These are phyloP conservation scores for Aptenodytes forsteri DNA, from an alignment of 2,113 vertebrate genomes.

Conservation along the genomic window DNA sequence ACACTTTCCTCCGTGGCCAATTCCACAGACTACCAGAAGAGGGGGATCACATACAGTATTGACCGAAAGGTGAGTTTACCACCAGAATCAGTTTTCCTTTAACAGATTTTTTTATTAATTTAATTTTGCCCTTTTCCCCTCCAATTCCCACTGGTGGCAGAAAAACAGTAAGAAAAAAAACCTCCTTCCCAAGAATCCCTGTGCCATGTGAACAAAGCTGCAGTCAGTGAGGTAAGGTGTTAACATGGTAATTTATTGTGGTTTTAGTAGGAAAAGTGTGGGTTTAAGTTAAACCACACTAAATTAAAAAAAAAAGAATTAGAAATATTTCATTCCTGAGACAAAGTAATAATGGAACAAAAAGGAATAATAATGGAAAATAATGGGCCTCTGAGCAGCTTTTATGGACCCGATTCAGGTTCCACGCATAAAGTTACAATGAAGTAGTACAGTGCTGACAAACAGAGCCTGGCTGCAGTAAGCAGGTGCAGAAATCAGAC, in stretches of 20 bases:
- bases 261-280: background rate
- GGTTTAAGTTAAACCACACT: background rate
- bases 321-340: background rate
- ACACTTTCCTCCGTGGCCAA: background rate
- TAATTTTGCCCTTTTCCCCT: background rate
- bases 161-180: background rate
- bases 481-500: background rate
- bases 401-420: background rate
- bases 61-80: background rate
- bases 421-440: background rate
- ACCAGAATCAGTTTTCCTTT: background rate
- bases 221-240: background rate
- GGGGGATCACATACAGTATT: constrained; percentile 48
- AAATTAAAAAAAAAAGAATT: background rate
- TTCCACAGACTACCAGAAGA: constrained; percentile 43
- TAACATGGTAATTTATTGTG: background rate
- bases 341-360: background rate
- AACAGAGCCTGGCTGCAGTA: background rate
- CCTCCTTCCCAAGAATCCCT: background rate
- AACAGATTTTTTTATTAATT: background rate
- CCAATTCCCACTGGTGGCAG: background rate
- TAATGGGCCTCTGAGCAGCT: background rate
- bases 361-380: background rate
- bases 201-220: background rate
- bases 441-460: background rate